Evolutionary conservation across 30 jellyfish, hydroid and myxozoan species (phyloP).

Genomic region (Pseudorhiza aurosa): DNA sequence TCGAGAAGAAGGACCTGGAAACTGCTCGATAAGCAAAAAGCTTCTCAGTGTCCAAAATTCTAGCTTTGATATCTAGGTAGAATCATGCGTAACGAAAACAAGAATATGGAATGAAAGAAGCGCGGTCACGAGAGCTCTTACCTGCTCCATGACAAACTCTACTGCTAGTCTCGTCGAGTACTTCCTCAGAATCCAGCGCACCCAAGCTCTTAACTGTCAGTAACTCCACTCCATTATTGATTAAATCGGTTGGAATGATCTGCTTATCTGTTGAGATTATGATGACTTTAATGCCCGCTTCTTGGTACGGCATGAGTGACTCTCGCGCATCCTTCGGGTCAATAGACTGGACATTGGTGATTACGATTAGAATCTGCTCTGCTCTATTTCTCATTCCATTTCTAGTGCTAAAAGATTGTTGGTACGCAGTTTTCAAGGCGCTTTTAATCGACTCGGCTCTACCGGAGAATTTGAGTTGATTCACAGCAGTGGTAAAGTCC

Average conservation of each 20-base stretch:
- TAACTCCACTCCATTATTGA: slow-evolving; percentile 22
- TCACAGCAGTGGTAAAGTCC: slow-evolving; percentile 60
- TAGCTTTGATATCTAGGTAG: too few relatives aligned
- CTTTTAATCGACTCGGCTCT: slow-evolving; percentile 43
- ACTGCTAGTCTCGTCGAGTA: slow-evolving; percentile 18
- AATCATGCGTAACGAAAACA: too few relatives aligned
- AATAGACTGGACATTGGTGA: slow-evolving; percentile 53
- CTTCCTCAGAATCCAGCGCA: slow-evolving; percentile 7
- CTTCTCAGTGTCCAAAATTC: too few relatives aligned
- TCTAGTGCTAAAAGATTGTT: slow-evolving; percentile 24
- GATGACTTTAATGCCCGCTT: slow-evolving; percentile 60
- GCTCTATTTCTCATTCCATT: slow-evolving; percentile 61
- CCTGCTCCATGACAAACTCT: slow-evolving; percentile 39
- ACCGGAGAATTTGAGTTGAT: slow-evolving; percentile 55
- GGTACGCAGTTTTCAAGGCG: slow-evolving; percentile 69
- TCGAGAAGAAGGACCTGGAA: too few relatives aligned
- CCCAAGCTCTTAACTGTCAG: slow-evolving; percentile 35
- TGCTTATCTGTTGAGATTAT: slow-evolving; percentile 33
- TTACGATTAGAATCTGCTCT: slow-evolving; percentile 53
- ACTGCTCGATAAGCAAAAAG: too few relatives aligned
- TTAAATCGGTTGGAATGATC: slow-evolving; percentile 44
- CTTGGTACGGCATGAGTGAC: slow-evolving; percentile 21
- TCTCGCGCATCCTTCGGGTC: slow-evolving; percentile 29
- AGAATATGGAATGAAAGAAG: too few relatives aligned
- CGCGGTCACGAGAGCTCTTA: too few relatives aligned